These are phyloP conservation scores for Delphinus delphis DNA, from an alignment of 2,113 vertebrate species.

Conservation along the genomic window DNA sequence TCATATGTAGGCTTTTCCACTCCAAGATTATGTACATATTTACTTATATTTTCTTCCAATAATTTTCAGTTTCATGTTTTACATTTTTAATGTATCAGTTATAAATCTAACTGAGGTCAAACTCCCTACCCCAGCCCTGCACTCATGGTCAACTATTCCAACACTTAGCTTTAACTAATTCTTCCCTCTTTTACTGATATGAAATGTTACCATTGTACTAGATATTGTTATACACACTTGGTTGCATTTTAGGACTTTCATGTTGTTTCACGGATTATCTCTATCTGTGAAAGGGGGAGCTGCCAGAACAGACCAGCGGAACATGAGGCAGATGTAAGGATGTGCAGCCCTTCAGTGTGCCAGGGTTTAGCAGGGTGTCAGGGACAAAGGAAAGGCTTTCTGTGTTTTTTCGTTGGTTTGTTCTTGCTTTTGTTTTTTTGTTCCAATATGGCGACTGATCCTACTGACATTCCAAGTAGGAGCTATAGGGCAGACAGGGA, in stretches of 20 bases:
- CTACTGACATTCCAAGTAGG: neutral
- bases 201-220: neutral
- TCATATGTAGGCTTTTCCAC: neutral
- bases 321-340: neutral
- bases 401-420: neutral
- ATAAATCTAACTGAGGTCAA: neutral
- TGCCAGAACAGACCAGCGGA: neutral
- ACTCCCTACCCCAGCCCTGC: neutral
- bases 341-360: neutral
- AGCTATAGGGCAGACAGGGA: neutral
- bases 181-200: neutral
- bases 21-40: neutral
- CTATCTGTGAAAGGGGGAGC: neutral
- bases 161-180: neutral
- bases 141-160: neutral
- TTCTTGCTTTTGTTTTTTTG: neutral
- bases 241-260: neutral
- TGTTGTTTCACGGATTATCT: neutral
- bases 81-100: neutral
- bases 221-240: neutral
- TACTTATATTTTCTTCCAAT: neutral
- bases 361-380: neutral
- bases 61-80: neutral
- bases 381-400: neutral
- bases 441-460: no score